A percentile compares a stretch with the other conserved stretches of the same genome.
Evolutionary conservation across 2,797 vertebrate genomes (phyloP).

Genomic region (Parauchenoglanis punctatus): DNA sequence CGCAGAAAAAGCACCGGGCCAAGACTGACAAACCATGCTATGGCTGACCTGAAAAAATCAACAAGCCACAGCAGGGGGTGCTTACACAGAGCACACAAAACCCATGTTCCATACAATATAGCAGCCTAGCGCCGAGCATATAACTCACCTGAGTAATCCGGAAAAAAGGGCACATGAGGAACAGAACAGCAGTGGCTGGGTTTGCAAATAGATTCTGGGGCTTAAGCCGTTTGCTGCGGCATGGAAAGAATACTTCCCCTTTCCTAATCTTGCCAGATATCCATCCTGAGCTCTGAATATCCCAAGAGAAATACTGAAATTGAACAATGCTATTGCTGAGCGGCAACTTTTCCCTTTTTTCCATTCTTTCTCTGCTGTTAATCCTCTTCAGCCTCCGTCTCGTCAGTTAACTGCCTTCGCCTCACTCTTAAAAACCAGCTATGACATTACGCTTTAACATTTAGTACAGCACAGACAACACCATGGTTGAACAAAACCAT

Average conservation of each 20-base stretch:
- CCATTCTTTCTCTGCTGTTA: constrained; percentile 60
- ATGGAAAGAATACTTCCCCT: constrained; percentile 71
- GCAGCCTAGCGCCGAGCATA: constrained; percentile 58
- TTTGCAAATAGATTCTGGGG: constrained; percentile 72
- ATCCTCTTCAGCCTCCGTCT: constrained; percentile 76
- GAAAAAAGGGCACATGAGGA: constrained; percentile 57
- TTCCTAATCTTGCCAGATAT: constrained; percentile 79
- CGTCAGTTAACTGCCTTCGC: constrained; percentile 74
- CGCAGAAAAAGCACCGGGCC: not conserved
- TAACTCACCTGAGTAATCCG: constrained; percentile 65
- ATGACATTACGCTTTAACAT: constrained; percentile 45
- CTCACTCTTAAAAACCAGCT: constrained; percentile 1
- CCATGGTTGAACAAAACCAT: not conserved
- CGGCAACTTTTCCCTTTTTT: constrained; percentile 74
- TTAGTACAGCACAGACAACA: constrained; percentile 24
- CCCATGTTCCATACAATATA: constrained; percentile 46
- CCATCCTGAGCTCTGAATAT: constrained; percentile 79
- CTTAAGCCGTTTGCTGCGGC: constrained; percentile 75
- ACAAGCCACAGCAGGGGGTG: constrained; percentile 27
- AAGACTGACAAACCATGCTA: constrained; percentile 18
- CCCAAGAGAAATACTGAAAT: constrained; percentile 82
- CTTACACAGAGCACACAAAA: constrained; percentile 19
- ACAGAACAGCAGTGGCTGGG: constrained; percentile 62
- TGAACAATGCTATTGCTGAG: constrained; percentile 82
- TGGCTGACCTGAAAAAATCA: constrained; percentile 33